A percentile compares a stretch with the other conserved stretches of the same genome.
These are phyloP conservation scores for Polyodon spathula DNA, from an alignment of 2,113 vertebrate genomes.

Conservation along the genomic window DNA sequence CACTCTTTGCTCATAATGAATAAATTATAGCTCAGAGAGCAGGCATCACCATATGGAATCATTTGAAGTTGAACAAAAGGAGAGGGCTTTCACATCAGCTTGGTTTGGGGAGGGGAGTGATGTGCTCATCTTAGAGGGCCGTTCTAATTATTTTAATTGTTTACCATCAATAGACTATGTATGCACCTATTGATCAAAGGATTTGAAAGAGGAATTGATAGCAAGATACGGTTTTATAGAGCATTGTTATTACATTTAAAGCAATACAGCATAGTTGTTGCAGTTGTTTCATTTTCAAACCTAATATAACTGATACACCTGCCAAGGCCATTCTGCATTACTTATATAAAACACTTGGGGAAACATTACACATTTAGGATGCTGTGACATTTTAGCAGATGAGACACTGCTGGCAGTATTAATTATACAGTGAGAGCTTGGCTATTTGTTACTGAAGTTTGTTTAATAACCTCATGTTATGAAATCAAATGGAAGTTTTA, in stretches of 20 bases:
- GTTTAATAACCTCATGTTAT: no score
- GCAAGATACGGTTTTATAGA: not conserved
- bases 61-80: slow-evolving; percentile 46
- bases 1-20: slow-evolving; percentile 33
- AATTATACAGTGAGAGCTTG: no score
- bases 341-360: no score
- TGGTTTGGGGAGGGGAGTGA: slow-evolving; percentile 31
- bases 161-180: slow-evolving; percentile 44
- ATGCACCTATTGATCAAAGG: slow-evolving; percentile 23
- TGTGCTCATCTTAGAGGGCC: slow-evolving; percentile 34
- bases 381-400: no score
- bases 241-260: not conserved
- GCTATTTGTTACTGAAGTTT: no score
- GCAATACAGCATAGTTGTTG: no score
- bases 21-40: slow-evolving; percentile 45
- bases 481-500: no score
- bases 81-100: slow-evolving; percentile 30
- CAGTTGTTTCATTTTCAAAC: no score
- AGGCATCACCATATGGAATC: slow-evolving; percentile 37
- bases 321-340: no score
- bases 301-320: no score
- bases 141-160: slow-evolving; percentile 48
- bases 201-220: not conserved
- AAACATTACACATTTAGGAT: no score
- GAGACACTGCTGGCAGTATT: no score